Evolutionary conservation across 2,888 invertebrate genomes (phyloP), one percentile per base, ranked within the genome.

Genomic region (Cephus spinipes): DNA sequence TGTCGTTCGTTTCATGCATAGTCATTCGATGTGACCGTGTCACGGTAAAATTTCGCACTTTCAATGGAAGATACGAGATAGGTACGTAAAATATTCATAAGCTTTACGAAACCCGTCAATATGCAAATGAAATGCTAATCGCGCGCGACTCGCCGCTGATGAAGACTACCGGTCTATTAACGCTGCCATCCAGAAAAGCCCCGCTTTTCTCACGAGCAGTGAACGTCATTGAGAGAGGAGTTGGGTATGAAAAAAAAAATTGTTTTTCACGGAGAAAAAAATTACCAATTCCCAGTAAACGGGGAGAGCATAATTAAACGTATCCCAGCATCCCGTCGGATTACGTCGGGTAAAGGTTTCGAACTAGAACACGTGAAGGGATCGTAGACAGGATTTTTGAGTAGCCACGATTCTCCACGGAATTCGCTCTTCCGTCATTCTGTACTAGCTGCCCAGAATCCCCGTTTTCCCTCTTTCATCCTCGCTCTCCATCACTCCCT

Each of bases 21-120:
- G 55, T 55, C 9, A 55, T 55, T 23, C 23, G 55, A 55, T 6
- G 55, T 55, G 55, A 55, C 55, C 55, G 55, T 55, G 55, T 55
- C 55, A 23, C 55, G 23, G 55, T 55, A 55, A 55, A 33, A 71
- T 15, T 30, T 31, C 31, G 32, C 32, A 71, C 31, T 71, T 71
- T 71, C 32, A 31, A 32, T 33, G 15, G 71, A 23, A 31, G 31
- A 31, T 71, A 71, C 32, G 31, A 31, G 55, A 55, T 55, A 81
- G 80, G 73, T 78, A 81, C 83, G 84, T 91, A 90, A 91, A 91
- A 90, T 91, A 91, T 91, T 91, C 91, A 91, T 91, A 91, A 91
- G 89, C 91, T 91, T 91, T 90, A 88, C 88, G 89, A 91, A 91
- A 90, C 89, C 91, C 90, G 91, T 91, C 90, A 91, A 90, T 91